A percentile compares a stretch with the other conserved stretches of the same genome.
Conservation (phyloP, 2,888 invertebrate genomes). For the Dexiosoma caninum region DNA sequence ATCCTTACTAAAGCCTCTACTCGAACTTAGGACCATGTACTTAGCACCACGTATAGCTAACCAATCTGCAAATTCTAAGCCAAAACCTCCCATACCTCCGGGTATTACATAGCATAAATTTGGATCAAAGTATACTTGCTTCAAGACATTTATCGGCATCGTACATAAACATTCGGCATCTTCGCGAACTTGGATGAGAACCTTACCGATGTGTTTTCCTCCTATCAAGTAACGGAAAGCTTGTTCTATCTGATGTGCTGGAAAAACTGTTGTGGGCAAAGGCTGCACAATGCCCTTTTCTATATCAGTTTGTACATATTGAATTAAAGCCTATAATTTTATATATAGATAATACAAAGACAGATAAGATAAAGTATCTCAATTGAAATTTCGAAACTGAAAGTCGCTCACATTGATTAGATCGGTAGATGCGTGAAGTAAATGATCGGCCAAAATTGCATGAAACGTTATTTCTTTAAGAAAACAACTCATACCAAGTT, state of each 20-base stretch:
- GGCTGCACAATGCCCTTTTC: slow-evolving; percentile 84
- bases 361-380: not conserved
- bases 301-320: slow-evolving; percentile 82
- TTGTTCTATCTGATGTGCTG: slow-evolving; percentile 82
- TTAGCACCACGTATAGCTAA: slow-evolving; percentile 88
- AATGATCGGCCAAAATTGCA: slow-evolving; percentile 86
- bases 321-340: slow-evolving; percentile 78
- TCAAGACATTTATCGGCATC: slow-evolving; percentile 71
- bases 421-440: slow-evolving; percentile 80
- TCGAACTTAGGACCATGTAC: slow-evolving; percentile 88
- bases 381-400: not conserved
- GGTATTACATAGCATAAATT: slow-evolving; percentile 81
- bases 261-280: slow-evolving; percentile 82
- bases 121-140: slow-evolving; percentile 72
- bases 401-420: slow-evolving; percentile 69
- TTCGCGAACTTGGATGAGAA: slow-evolving; percentile 77
- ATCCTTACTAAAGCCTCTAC: slow-evolving; percentile 87
- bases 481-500: slow-evolving; percentile 83
- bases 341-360: not conserved
- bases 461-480: slow-evolving; percentile 86
- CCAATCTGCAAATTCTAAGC: slow-evolving; percentile 93
- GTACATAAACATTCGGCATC: slow-evolving; percentile 67
- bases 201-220: slow-evolving; percentile 90
- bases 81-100: slow-evolving; percentile 94
- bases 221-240: slow-evolving; percentile 84